Evolutionary conservation across 2,797 vertebrate genomes (phyloP), one percentile per base, ranked within the genome.

Genomic region (Myripristis murdjan): DNA sequence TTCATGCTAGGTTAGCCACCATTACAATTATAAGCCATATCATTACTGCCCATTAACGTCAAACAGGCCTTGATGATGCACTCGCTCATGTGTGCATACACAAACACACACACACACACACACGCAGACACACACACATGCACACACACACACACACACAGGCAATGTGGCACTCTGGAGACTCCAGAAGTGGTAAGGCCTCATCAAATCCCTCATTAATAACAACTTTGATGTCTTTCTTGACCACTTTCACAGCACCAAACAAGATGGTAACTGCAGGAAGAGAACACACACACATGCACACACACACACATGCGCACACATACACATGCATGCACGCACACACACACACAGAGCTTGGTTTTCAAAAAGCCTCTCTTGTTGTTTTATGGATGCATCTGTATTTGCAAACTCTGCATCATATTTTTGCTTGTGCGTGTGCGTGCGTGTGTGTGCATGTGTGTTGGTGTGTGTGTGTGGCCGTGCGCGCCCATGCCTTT

Each of bases 11-110:
- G 73, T 82, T 79, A 86, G 70, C 48, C 83, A 85, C 73, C 64
- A 63, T 64, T 73, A 81, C 85, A 89, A 91, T 89, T 90, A 75
- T n/a, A 74, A 66, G 64, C 58, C 2, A 18, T 74, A 81, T 89
- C 84, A 92, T 91, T 91, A 91, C 83, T 61, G 64, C 47, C 79
- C 78, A 87, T 93, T 92, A 90, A 53, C 82, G 74, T 90, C 82
- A 87, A 44, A 48, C 73, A 70, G 46, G 69, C 78, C 56, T 74
- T 69, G 63, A 82, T 81, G 72, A 68, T 63, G 65, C 23, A 49
- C 31, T 70, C 47, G 35, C 61, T 23, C 18, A 51, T 3, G 52
- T 49, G 67, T 73, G 46, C 64, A 63, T 37, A 70, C 46, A 54
- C 63, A 63, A 66, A 69, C 54, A 52, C 52, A 59, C 66, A 35